Base-by-base conservation (phyloP, 2,888 invertebrate genomes). In the Dolichopus griseipennis region DNA sequence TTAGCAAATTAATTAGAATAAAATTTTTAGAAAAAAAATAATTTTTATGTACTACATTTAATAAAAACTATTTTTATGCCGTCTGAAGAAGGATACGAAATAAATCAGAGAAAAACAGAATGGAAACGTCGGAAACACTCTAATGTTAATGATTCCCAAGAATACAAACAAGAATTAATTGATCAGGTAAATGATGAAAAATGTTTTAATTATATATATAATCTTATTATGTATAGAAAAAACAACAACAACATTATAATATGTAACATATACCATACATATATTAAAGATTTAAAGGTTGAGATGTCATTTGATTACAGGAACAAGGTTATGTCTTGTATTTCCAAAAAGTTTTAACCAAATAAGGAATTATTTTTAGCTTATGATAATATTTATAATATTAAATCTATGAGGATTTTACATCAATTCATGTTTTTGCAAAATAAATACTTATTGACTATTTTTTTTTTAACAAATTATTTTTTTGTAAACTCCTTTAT, bases 121-220 rank as follows among this genome's bases (percentile, higher is more conserved):
- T 72, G 72, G 72, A 72, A 66, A 68, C 70, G 69, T 68, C 68
- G 70, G 69, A 71, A 69, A 68, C 65, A 43, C 61, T 66, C 66
- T 64, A 78, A 78, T 52, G 6, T 52, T 18, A 52, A 18, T 52
- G 52, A 52, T 75, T 78, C 77, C 73, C 77, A 78, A 73, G 78
- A 78, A 72, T 77, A 77, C 74, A 81, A 80, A 75, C 76, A 77
- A 74, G 79, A 81, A 73, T 76, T 80, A 69, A 78, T 81, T 69
- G 78, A 78, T 74, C 81, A 80, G 78, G 80, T 80, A 73, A 75
- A 74, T 69, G n/a, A 43, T 18, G 8, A 37, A 12, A 27, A 27
- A 27, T 27, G n/a, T n/a, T 27, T 27, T 27, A 27, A 27, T 27
- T 27, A 43, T 64, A 27, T 20, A 15, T 18, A 52, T 65, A 20